These are phyloP conservation scores for Chamaetylas fuelleborni DNA, from an alignment of 2,113 vertebrate genomes.

Conservation along the genomic window DNA sequence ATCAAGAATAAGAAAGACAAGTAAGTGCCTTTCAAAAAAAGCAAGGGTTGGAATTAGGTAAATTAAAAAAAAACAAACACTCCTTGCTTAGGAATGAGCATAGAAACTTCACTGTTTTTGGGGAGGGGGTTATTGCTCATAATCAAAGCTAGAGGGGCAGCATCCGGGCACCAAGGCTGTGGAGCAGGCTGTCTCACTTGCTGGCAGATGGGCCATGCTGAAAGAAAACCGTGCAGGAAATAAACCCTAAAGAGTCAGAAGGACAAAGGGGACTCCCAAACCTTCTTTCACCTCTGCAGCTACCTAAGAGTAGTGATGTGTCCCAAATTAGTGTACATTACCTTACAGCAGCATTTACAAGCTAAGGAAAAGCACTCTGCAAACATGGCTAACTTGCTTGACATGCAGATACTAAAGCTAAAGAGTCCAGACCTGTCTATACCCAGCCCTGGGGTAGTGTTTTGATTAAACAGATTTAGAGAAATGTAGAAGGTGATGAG, in stretches of 20 bases:
- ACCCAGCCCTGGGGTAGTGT: neutral
- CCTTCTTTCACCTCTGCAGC: neutral
- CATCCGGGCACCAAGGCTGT: rapidly evolving
- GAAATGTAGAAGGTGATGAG: neutral
- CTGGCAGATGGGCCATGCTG: neutral
- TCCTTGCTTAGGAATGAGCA: neutral
- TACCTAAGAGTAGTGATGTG: neutral
- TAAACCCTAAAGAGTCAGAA: neutral
- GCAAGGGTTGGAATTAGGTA: neutral
- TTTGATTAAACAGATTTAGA: neutral
- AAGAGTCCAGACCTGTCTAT: neutral
- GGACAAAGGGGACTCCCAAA: neutral
- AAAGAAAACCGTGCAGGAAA: neutral
- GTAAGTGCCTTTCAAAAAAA: neutral
- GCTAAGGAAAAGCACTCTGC: neutral
- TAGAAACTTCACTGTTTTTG: neutral
- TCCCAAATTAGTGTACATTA: neutral
- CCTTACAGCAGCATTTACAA: neutral
- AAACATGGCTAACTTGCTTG: neutral
- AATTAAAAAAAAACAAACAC: neutral
- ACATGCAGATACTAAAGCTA: neutral
- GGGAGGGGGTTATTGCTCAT: neutral
- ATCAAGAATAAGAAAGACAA: neutral
- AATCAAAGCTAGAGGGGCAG: neutral
- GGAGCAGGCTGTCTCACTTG: neutral